Conservation (phyloP, 2,888 invertebrate species). For the Anagyrus pseudococci region DNA sequence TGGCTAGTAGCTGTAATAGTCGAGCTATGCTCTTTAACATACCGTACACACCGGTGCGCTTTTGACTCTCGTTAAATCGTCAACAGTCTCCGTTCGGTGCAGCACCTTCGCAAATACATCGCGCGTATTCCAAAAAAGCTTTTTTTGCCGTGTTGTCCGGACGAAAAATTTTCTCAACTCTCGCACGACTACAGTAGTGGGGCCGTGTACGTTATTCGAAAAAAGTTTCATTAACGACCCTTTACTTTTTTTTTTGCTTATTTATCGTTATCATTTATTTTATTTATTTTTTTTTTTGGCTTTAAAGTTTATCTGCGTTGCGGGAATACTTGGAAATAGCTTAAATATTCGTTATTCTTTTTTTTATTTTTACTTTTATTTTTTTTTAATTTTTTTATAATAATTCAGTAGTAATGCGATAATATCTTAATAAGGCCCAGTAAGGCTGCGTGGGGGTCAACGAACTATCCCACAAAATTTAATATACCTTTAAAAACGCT, state of each 20-base stretch:
- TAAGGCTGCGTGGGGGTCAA: constrained; percentile 61
- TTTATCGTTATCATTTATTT: constrained; percentile 21
- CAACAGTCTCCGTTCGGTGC: no score
- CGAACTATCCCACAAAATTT: constrained; percentile 56
- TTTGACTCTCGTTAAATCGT: constrained; percentile 1
- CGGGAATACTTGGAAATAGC: constrained; percentile 51
- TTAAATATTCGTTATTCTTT: constrained; percentile 45
- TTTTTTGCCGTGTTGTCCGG: not conserved
- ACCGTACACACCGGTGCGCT: no score
- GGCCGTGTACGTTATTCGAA: no score
- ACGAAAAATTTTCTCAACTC: not conserved
- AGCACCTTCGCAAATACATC: constrained; percentile 11
- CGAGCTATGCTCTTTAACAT: no score
- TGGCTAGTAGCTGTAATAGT: constrained; percentile 45
- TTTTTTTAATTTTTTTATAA: no score
- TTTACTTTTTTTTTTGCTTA: constrained; percentile 39
- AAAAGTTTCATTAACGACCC: not conserved
- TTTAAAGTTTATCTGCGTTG: constrained; percentile 48
- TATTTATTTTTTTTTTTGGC: constrained; percentile 35
- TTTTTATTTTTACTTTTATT: constrained; percentile 47
- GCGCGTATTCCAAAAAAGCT: not conserved
- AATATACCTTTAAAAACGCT: constrained; percentile 51
- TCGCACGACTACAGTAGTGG: no score
- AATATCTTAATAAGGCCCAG: constrained; percentile 62
- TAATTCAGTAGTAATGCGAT: constrained; percentile 59